Conservation (phyloP, 2,888 invertebrate genomes). For the Carterocephalus palaemon region DNA sequence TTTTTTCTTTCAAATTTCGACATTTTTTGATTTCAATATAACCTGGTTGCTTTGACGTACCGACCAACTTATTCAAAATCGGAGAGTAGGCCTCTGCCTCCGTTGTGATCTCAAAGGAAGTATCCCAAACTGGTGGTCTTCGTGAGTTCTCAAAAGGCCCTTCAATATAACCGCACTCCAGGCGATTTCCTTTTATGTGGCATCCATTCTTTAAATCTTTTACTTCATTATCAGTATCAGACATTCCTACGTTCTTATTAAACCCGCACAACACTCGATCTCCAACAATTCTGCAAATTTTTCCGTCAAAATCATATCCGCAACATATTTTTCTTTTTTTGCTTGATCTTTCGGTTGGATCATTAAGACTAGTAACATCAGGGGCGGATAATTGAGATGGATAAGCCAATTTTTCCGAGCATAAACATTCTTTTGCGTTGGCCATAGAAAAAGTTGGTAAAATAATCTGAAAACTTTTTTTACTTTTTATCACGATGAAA, state of each 20-base stretch:
- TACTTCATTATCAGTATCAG: constrained; percentile 32
- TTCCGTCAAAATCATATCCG: constrained; percentile 57
- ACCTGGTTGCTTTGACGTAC: no score
- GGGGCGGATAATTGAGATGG: background rate
- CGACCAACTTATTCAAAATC: background rate
- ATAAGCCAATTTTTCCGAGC: background rate
- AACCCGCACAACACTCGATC: constrained; percentile 60
- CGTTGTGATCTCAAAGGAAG: background rate
- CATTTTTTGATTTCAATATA: no score
- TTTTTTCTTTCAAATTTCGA: no score
- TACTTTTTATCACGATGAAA: no score
- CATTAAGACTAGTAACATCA: background rate
- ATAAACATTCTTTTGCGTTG: constrained; percentile 30
- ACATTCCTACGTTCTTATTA: constrained; percentile 48
- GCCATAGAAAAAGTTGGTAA: constrained; percentile 30
- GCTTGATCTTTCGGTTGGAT: constrained; percentile 5
- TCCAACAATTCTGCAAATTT: constrained; percentile 48
- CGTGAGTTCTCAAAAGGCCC: constrained; percentile 45
- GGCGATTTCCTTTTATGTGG: constrained; percentile 49
- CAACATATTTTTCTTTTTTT: constrained; percentile 47
- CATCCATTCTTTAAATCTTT: constrained; percentile 47
- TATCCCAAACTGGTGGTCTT: constrained; percentile 33
- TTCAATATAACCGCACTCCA: constrained; percentile 60
- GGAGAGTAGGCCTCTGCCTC: background rate
- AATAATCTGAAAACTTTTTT: constrained; percentile 41